A percentile compares a stretch with the other conserved stretches of the same genome.
Evolutionary conservation across 2,888 invertebrate species (phyloP).

Genomic region (Corythucha ciliata): DNA sequence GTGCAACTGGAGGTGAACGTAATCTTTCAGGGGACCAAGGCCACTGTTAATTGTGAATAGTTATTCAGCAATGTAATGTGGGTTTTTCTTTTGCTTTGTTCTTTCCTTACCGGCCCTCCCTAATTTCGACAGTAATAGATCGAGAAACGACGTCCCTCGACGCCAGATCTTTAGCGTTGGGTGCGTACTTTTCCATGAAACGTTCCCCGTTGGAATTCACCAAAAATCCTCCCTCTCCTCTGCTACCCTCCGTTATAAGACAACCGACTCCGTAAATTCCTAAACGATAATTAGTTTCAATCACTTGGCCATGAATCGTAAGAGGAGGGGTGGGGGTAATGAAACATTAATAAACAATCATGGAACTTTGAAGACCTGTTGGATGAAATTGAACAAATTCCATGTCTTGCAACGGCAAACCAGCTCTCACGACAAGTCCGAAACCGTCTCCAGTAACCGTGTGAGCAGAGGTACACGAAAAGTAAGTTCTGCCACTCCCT

Average conservation of each 20-base stretch:
- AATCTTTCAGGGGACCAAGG: conserved; percentile 92
- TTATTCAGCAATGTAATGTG: too few relatives aligned
- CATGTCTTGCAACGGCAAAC: conserved; percentile 88
- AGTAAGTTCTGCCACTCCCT: conserved; percentile 85
- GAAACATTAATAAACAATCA: too few relatives aligned
- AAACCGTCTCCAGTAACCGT: conserved; percentile 98
- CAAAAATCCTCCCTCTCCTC: conserved; percentile 98
- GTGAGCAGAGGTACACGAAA: conserved; percentile 98
- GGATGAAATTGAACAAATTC: conserved; percentile 99
- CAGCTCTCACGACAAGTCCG: conserved; percentile 90
- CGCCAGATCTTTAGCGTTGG: conserved; percentile 97
- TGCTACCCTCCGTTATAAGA: conserved; percentile 92
- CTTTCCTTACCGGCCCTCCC: conserved; percentile 88
- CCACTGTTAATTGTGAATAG: too few relatives aligned
- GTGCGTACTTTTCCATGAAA: conserved; percentile 98
- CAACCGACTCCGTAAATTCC: conserved; percentile 98
- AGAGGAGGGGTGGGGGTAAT: too few relatives aligned
- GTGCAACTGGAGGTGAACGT: conserved; percentile 87
- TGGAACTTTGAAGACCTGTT: too few relatives aligned
- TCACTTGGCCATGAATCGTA: too few relatives aligned
- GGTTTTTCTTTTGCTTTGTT: too few relatives aligned
- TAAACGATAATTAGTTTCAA: too few relatives aligned
- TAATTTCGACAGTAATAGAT: conserved; percentile 94
- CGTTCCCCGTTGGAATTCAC: conserved; percentile 94
- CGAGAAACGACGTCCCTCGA: conserved; percentile 98